Evolutionary conservation across 1,140 invertebrate species (phyloP), one percentile per base, ranked within the genome.

Genomic region (Hylaeus anthracinus): DNA sequence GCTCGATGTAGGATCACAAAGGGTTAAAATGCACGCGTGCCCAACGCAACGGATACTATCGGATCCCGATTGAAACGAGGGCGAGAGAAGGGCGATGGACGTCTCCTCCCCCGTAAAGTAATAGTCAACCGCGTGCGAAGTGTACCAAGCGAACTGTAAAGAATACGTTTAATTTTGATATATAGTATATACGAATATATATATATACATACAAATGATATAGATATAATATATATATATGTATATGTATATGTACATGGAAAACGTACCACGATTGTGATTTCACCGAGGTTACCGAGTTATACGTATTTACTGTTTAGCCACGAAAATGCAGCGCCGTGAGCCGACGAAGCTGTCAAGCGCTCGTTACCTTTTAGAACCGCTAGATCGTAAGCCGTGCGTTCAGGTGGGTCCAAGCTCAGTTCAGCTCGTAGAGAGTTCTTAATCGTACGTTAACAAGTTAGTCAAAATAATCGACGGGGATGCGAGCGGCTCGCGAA

Each of bases 231-330:
- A 56, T 43, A 15, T 43, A 15, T 70, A 78, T 70, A 48, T 58
- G 71, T 70, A 79, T 26, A 26, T 81, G 69, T 82, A 87, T 83
- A 65, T 72, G 69, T 73, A 41, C 63, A 58, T 67, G 66, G 63
- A 81, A 86, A 87, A 81, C 65, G 58, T 84, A 86, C 82, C 88
- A 90, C 89, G 91, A 93, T 90, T 92, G 91, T 92, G 91, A 92
- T 93, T 92, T 92, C 87, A 92, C 89, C 88, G 90, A 92, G 92
- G 92, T 93, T 92, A 93, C 92, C 91, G 90, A 92, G 91, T 92
- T 91, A 90, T 91, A 91, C 89, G 88, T 91, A 87, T 83, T 88
- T 88, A 86, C 76, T 73, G 83, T 71, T 81, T 82, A 79, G 79
- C 80, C 71, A 65, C 69, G 67, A 72, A 26, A 26, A 85, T 67